Evolutionary conservation across 2,888 invertebrate genomes (phyloP).

Genomic region (Blastobasis adustella): DNA sequence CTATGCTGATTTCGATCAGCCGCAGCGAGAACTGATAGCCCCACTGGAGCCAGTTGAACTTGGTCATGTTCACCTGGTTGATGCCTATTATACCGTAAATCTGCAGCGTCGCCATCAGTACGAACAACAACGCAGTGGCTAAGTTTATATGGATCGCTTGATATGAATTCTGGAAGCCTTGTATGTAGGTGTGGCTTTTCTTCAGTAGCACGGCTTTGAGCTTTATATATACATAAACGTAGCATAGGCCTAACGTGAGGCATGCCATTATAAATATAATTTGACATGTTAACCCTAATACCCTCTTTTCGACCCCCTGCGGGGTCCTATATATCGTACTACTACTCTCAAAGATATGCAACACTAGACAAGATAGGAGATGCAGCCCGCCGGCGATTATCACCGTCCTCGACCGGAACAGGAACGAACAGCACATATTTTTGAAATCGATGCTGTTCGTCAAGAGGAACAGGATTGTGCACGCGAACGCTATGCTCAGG

Average conservation of each 20-base stretch:
- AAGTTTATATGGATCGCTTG: slow-evolving; percentile 93
- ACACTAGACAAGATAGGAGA: slow-evolving; percentile 85
- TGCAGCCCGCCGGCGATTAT: slow-evolving; percentile 86
- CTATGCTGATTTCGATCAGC: slow-evolving; percentile 90
- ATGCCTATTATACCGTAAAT: slow-evolving; percentile 81
- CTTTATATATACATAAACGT: slow-evolving; percentile 88
- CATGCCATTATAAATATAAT: slow-evolving; percentile 91
- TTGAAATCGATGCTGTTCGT: slow-evolving; percentile 86
- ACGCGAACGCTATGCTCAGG: slow-evolving; percentile 91
- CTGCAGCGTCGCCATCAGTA: slow-evolving; percentile 88
- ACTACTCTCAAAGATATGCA: slow-evolving; percentile 85
- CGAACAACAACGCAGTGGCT: slow-evolving; percentile 88
- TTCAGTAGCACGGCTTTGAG: slow-evolving; percentile 83
- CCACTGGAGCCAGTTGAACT: slow-evolving; percentile 93
- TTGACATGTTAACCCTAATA: slow-evolving; percentile 86
- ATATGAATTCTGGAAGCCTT: slow-evolving; percentile 86
- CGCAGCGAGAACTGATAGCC: slow-evolving; percentile 91
- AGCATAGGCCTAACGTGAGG: slow-evolving; percentile 87
- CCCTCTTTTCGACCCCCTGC: slow-evolving; percentile 69
- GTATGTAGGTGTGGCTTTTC: slow-evolving; percentile 86
- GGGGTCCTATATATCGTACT: slow-evolving; percentile 62
- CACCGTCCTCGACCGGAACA: slow-evolving; percentile 86
- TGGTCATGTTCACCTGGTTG: slow-evolving; percentile 73
- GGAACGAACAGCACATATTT: slow-evolving; percentile 79
- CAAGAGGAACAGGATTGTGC: slow-evolving; percentile 88